Conservation (phyloP, 1,140 invertebrate species). For the Drosophila nigromelanica region DNA sequence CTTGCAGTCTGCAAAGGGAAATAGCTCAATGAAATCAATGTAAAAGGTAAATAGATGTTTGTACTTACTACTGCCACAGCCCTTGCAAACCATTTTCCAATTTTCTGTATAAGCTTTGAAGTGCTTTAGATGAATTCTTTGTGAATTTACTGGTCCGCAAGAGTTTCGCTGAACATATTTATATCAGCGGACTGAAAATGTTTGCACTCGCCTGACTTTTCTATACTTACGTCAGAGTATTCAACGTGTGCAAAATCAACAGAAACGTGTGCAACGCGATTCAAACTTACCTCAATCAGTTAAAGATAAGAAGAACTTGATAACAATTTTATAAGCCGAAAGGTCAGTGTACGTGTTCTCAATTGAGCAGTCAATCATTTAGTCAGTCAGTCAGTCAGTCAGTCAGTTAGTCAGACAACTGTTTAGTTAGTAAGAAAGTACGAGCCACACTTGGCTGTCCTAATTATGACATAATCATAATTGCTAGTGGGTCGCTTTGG, state of each 20-base stretch:
- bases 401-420: conserved; percentile 1
- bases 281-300: conserved; percentile 12
- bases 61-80: conserved; percentile 60
- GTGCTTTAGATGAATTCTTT: not conserved
- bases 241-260: conserved; percentile 68
- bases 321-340: conserved; percentile 20
- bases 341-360: not conserved
- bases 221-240: not conserved
- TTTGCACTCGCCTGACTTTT: conserved; percentile 43
- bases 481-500: conserved; percentile 20
- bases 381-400: conserved; percentile 2
- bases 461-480: conserved; percentile 42
- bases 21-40: not conserved
- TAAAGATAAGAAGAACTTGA: conserved; percentile 45
- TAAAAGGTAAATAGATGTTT: not conserved
- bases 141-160: not conserved
- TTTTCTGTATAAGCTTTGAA: conserved; percentile 2
- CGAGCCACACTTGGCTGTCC: conserved; percentile 2
- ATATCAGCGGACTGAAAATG: conserved; percentile 33
- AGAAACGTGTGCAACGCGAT: conserved; percentile 35
- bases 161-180: conserved; percentile 23
- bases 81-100: conserved; percentile 66
- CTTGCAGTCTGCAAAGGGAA: conserved; percentile 54
- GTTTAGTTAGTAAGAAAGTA: not conserved
- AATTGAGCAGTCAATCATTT: conserved; percentile 10